Conservation (phyloP, 2,888 invertebrate species). For the Apomyelois bistriatella region DNA sequence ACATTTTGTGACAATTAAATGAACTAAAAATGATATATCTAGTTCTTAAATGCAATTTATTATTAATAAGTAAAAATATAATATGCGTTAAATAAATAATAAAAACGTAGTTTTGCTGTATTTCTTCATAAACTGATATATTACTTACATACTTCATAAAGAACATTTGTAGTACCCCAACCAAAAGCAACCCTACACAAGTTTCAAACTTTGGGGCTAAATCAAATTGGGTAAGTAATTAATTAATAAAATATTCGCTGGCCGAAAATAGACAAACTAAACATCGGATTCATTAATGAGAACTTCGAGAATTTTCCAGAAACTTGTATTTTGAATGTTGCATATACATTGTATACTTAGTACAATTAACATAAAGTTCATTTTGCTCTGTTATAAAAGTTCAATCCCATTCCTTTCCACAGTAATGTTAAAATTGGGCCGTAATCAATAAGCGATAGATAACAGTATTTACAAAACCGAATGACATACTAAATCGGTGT, state of each 20-base stretch:
- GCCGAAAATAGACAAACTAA: too few species aligned
- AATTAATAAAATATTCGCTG: too few species aligned
- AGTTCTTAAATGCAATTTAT: conserved; percentile 10
- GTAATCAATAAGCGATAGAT: not conserved
- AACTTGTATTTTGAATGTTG: not conserved
- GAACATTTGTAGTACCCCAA: too few species aligned
- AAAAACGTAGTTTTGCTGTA: not conserved
- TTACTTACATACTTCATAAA: not conserved
- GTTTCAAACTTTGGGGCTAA: too few species aligned
- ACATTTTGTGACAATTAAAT: too few species aligned
- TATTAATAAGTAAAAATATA: conserved; percentile 17
- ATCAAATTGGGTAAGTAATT: too few species aligned
- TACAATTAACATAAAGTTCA: not conserved
- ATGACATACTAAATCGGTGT: not conserved
- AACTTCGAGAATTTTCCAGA: not conserved
- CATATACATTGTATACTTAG: not conserved
- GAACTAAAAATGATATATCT: not conserved
- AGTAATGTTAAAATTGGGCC: not conserved
- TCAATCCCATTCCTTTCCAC: not conserved
- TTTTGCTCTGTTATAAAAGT: not conserved
- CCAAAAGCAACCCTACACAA: too few species aligned
- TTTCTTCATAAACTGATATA: not conserved
- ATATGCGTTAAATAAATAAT: conserved; percentile 22
- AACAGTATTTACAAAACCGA: not conserved
- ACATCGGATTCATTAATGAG: too few species aligned